phyloP scores from a whole-genome alignment of 1,140 invertebrate species.

The Homarus americanus region DNA sequence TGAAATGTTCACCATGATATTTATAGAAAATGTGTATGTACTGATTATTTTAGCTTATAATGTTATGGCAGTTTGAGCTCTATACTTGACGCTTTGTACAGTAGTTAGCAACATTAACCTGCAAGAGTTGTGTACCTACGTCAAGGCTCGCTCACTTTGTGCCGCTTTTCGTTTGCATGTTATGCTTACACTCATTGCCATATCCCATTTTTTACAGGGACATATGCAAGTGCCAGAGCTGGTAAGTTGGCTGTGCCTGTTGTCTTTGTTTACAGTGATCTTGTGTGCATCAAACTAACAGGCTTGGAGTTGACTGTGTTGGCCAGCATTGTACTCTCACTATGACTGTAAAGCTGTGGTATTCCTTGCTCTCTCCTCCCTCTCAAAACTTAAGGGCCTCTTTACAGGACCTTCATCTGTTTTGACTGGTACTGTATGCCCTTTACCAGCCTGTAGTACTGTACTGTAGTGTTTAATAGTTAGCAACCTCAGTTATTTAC shows the following conservation, averaged over 20 bases:
- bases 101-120: constrained; percentile 6
- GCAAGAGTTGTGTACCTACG: background rate
- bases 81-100: background rate
- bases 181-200: background rate
- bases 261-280: background rate
- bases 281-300: background rate
- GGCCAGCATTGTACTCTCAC: no score
- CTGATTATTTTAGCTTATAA: background rate
- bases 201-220: constrained; percentile 18
- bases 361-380: no score
- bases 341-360: no score
- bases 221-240: constrained; percentile 10
- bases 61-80: background rate
- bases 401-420: no score
- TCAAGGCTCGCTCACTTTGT: background rate
- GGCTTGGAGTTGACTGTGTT: no score
- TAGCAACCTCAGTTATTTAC: no score
- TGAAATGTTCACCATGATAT: no score
- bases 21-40: background rate
- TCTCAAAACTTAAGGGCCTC: no score
- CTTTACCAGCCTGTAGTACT: no score
- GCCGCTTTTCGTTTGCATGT: background rate
- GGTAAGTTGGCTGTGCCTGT: background rate
- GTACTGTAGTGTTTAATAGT: no score
- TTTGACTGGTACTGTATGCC: no score